A percentile compares a stretch with the other conserved stretches of the same genome.
Conservation (phyloP, 2,797 vertebrate species). For the Scyliorhinus canicula region DNA sequence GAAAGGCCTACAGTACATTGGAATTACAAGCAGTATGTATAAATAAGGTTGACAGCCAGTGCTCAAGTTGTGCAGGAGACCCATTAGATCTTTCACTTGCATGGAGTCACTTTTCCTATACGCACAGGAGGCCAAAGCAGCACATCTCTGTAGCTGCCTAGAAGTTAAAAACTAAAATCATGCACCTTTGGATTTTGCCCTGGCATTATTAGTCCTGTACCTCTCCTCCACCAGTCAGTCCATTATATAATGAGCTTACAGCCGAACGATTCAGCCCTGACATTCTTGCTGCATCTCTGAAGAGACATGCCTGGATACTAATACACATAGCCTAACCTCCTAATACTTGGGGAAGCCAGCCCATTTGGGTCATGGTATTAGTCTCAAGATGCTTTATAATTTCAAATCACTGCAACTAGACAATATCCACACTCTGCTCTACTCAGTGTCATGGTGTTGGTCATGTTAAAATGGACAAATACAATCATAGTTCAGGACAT, state of each 20-base stretch:
- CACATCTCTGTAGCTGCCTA: no score
- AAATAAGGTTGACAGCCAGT: not conserved
- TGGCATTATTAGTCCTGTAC: not conserved
- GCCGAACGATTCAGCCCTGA: not conserved
- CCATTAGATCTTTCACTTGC: not conserved
- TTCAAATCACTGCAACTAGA: not conserved
- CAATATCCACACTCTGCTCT: not conserved
- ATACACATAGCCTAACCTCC: not conserved
- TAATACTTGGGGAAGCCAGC: not conserved
- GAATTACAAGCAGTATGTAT: not conserved
- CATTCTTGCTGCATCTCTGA: not conserved
- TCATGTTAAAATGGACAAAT: not conserved
- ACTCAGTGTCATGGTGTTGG: not conserved
- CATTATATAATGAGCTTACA: not conserved
- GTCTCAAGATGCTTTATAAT: not conserved
- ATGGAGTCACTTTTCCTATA: not conserved
- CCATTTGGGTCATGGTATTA: no score
- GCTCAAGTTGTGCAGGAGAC: not conserved
- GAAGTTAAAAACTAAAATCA: not conserved
- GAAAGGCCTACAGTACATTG: not conserved
- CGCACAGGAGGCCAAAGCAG: not conserved
- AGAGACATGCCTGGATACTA: not conserved
- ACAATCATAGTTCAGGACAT: not conserved
- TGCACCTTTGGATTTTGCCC: not conserved
- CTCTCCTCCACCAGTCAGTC: not conserved